Evolutionary conservation across 1,140 invertebrate genomes (phyloP).

Genomic region (Mylabris phalerata): DNA sequence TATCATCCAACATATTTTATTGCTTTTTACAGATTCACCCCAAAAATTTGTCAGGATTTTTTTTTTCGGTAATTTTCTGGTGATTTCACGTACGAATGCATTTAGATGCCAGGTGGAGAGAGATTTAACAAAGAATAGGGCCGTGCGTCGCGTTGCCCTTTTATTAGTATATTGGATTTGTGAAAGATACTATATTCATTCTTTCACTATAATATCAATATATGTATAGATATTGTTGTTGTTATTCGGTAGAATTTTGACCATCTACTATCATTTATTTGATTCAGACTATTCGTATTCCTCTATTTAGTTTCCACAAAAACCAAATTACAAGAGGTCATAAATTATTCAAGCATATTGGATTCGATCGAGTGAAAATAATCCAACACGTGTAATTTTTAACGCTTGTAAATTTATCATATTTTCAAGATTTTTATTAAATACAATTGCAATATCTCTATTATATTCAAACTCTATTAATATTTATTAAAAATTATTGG

Average conservation of each 20-base stretch:
- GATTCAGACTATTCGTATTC: constrained; percentile 2
- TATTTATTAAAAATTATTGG: too few species aligned
- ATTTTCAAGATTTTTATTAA: too few species aligned
- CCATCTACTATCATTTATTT: constrained; percentile 6
- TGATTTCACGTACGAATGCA: constrained; percentile 22
- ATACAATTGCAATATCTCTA: too few species aligned
- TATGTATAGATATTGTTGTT: not conserved
- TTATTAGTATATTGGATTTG: constrained; percentile 24
- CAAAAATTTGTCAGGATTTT: constrained; percentile 19
- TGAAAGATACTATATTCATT: constrained; percentile 8
- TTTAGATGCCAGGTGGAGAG: constrained; percentile 19
- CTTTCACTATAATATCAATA: too few species aligned
- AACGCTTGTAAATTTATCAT: constrained; percentile 7
- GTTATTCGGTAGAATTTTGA: constrained; percentile 14
- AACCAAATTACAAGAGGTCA: constrained; percentile 20
- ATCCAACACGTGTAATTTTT: constrained; percentile 19
- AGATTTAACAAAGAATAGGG: constrained; percentile 10
- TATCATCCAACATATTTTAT: constrained; percentile 21
- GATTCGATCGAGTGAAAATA: constrained; percentile 7
- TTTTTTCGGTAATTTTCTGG: constrained; percentile 22
- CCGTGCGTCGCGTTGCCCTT: constrained; percentile 21
- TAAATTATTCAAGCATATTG: constrained; percentile 14
- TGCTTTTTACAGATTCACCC: constrained; percentile 20
- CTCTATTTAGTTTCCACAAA: constrained; percentile 27
- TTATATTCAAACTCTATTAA: too few species aligned